Conservation (phyloP, 2,797 vertebrate genomes). For the Eulemur mongoz region DNA sequence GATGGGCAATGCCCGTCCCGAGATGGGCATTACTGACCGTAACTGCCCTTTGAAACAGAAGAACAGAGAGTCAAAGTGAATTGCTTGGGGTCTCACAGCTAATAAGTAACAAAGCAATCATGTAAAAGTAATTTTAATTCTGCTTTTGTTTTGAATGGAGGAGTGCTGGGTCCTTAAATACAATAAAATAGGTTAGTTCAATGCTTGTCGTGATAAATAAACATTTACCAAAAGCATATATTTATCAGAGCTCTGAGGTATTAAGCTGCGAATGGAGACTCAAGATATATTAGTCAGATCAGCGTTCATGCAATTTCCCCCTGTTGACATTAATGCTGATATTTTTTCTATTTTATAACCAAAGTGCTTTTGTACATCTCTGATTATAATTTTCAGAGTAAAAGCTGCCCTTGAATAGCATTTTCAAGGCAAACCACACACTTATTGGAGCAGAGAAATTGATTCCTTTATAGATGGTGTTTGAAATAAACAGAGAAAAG, state of each 20-base stretch:
- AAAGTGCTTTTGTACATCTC: conserved; percentile 69
- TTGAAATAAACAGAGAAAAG: conserved; percentile 75
- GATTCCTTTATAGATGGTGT: conserved; percentile 59
- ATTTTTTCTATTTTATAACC: conserved; percentile 73
- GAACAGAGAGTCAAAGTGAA: background rate
- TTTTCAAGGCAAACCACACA: conserved; percentile 60
- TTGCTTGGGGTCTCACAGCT: background rate
- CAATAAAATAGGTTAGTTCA: background rate
- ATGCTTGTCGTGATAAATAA: background rate
- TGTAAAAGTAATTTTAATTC: background rate
- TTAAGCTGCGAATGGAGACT: background rate
- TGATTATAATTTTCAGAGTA: conserved; percentile 74
- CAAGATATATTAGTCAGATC: conserved; percentile 71
- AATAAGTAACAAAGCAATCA: background rate
- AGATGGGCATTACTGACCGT: background rate
- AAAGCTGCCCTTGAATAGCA: conserved; percentile 50
- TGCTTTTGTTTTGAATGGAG: background rate
- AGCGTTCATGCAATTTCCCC: conserved; percentile 59
- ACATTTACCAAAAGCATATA: background rate
- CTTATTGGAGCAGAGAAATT: conserved; percentile 56
- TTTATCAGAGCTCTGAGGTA: background rate
- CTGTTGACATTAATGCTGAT: conserved; percentile 64
- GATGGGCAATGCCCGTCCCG: background rate
- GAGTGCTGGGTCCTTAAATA: background rate
- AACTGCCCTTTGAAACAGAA: background rate